Percentiles rank a stretch among this genome's conserved stretches.
Conservation (phyloP, 2,113 vertebrate genomes). For the Thalassoma bifasciatum region DNA sequence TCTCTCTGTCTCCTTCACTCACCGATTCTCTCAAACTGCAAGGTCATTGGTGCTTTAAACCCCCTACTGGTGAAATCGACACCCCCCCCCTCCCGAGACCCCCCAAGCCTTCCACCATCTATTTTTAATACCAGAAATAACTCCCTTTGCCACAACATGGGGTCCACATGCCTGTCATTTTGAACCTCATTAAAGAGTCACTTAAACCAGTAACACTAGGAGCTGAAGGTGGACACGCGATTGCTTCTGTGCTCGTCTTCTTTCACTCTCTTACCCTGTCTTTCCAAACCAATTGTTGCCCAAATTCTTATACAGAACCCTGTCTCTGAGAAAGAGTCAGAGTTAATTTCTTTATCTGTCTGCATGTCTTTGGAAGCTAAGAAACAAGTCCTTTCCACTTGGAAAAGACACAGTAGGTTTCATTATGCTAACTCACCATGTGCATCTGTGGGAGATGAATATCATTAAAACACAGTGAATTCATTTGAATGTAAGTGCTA, state of each 20-base stretch:
- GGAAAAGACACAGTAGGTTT: constrained; percentile 14
- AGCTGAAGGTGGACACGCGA: constrained; percentile 60
- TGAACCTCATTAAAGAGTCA: constrained; percentile 82
- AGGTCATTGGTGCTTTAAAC: constrained; percentile 72
- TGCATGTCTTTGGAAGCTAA: constrained; percentile 22
- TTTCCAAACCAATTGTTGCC: constrained; percentile 19
- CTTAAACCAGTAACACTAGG: constrained; percentile 77
- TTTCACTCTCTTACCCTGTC: constrained; percentile 31
- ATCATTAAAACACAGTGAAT: constrained; percentile 36
- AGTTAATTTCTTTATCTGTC: constrained; percentile 28
- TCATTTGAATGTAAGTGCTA: constrained; percentile 58
- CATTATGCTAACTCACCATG: constrained; percentile 37
- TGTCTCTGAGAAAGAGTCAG: constrained; percentile 18
- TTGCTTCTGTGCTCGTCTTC: constrained; percentile 27
- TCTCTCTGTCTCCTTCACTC: constrained; percentile 60
- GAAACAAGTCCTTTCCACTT: constrained; percentile 27
- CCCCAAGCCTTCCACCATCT: constrained; percentile 78
- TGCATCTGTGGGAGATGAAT: constrained; percentile 42
- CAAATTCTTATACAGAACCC: constrained; percentile 17
- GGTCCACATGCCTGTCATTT: constrained; percentile 79
- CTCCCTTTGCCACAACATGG: constrained; percentile 76
- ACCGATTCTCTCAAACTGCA: constrained; percentile 67
- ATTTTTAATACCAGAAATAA: constrained; percentile 82
- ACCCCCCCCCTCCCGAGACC: constrained; percentile 61
- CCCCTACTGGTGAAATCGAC: constrained; percentile 69